These are phyloP conservation scores for Gryllus bimaculatus DNA, from an alignment of 1,140 invertebrate species.

Conservation along the genomic window DNA sequence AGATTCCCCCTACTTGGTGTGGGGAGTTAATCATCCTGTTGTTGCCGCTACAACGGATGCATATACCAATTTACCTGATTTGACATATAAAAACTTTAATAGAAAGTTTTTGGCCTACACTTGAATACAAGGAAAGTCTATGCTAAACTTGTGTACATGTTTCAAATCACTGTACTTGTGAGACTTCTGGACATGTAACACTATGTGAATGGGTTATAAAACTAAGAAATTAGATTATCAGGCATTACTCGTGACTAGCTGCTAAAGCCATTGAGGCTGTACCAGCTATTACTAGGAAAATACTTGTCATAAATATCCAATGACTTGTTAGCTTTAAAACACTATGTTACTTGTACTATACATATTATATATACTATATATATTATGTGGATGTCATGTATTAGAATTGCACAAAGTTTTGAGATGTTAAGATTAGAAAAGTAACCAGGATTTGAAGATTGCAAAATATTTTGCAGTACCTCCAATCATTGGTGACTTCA, in stretches of 20 bases:
- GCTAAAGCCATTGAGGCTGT: not conserved
- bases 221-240: not conserved
- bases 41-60: not conserved
- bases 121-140: not conserved
- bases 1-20: not conserved
- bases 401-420: constrained; percentile 10
- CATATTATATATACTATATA: constrained; percentile 15
- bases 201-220: not conserved
- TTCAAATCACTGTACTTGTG: not conserved
- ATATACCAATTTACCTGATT: not conserved
- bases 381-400: constrained; percentile 1
- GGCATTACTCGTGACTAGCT: not conserved
- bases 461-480: constrained; percentile 4
- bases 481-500: constrained; percentile 4
- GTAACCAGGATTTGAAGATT: not conserved
- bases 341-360: constrained; percentile 7
- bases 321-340: constrained; percentile 14
- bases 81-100: not conserved
- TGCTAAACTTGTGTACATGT: not conserved
- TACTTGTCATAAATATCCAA: not conserved
- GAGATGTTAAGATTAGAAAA: not conserved
- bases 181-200: not conserved
- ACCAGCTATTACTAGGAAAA: not conserved
- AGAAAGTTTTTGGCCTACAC: constrained; percentile 1
- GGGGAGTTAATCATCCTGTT: not conserved